A percentile compares a stretch with the other conserved stretches of the same genome.
Conservation (phyloP, 2,113 vertebrate species). For the Stegastes partitus region DNA sequence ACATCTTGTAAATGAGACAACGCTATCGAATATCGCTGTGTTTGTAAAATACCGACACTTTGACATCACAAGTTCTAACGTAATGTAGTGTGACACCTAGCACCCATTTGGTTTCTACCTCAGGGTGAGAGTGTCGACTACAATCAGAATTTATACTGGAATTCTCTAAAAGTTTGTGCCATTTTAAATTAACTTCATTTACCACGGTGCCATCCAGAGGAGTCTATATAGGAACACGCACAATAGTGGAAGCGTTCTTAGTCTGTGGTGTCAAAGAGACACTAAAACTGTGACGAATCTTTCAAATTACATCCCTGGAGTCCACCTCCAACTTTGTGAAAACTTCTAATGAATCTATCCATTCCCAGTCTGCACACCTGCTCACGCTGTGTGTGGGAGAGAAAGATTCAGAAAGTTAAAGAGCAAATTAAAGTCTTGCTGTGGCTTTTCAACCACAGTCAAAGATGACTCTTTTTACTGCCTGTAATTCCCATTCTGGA, state of each 20-base stretch:
- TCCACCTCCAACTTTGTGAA: slow-evolving; percentile 30
- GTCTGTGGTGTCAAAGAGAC: slow-evolving; percentile 15
- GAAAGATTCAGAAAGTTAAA: slow-evolving; percentile 31
- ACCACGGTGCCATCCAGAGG: neutral
- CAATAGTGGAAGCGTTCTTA: slow-evolving; percentile 17
- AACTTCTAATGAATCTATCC: slow-evolving; percentile 46
- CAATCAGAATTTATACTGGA: neutral
- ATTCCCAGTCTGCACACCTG: slow-evolving; percentile 17
- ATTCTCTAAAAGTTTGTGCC: neutral
- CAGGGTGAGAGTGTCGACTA: neutral
- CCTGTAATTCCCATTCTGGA: slow-evolving; percentile 17
- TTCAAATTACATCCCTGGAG: slow-evolving; percentile 44
- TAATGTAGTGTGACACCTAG: neutral
- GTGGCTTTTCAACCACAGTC: neutral
- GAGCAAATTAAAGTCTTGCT: slow-evolving; percentile 38
- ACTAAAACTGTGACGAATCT: slow-evolving; percentile 36
- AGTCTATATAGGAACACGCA: neutral
- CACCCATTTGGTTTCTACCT: neutral
- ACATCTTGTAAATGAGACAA: too few relatives aligned
- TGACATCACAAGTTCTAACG: neutral
- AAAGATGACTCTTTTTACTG: slow-evolving; percentile 4
- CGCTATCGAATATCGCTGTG: too few relatives aligned
- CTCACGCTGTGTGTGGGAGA: slow-evolving; percentile 18
- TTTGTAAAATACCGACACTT: slow-evolving; percentile 9
- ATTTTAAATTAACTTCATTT: neutral